phyloP scores from a whole-genome alignment of 2,797 vertebrate species.

The Melanotaenia pygmaea region DNA sequence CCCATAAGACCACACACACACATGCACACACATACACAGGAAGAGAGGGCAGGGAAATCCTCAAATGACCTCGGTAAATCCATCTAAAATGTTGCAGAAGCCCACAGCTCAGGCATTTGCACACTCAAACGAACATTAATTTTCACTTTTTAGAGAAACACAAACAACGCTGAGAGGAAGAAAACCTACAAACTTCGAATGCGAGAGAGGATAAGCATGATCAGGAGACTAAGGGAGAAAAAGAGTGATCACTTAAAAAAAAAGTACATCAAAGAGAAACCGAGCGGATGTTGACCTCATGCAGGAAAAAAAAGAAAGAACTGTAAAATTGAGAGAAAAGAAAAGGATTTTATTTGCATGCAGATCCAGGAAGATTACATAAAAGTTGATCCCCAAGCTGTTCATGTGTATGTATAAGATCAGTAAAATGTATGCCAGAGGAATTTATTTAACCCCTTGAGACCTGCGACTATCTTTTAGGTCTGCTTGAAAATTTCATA shows the following conservation, averaged over 20 bases:
- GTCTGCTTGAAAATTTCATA: too few species aligned
- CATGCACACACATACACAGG: constrained; percentile 8
- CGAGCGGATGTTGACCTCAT: background rate
- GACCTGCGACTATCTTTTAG: too few species aligned
- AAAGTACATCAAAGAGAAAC: background rate
- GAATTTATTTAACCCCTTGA: too few species aligned
- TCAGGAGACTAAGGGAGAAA: background rate
- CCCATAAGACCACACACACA: constrained; percentile 50
- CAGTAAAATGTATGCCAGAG: too few species aligned
- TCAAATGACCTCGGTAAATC: constrained; percentile 62
- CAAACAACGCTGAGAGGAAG: constrained; percentile 25
- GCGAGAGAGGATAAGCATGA: constrained; percentile 2
- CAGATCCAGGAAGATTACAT: constrained; percentile 28
- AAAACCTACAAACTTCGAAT: constrained; percentile 34
- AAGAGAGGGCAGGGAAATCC: constrained; percentile 41
- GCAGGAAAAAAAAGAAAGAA: background rate
- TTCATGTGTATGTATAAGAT: background rate
- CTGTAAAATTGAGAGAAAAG: background rate
- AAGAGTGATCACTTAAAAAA: background rate
- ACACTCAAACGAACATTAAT: constrained; percentile 2
- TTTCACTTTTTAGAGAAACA: constrained; percentile 2
- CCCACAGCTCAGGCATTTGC: constrained; percentile 46
- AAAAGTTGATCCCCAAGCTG: constrained; percentile 1
- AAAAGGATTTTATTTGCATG: constrained; percentile 8
- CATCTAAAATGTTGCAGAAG: constrained; percentile 43